Conservation (phyloP, 2,113 vertebrate species). For the Anguilla rostrata region DNA sequence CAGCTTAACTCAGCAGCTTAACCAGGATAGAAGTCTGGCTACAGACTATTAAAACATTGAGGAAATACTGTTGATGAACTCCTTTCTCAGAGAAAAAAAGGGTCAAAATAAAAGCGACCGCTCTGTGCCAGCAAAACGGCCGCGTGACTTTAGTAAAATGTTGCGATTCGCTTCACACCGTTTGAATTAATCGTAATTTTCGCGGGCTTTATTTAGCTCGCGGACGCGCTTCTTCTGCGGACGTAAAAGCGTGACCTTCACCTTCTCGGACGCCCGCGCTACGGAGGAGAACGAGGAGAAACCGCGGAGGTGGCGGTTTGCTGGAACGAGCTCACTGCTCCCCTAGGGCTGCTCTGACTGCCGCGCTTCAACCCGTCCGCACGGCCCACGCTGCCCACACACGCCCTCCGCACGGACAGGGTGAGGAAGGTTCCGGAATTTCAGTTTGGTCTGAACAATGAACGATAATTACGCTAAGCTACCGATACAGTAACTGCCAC, state of each 20-base stretch:
- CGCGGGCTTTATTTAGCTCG: background rate
- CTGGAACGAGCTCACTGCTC: constrained; percentile 52
- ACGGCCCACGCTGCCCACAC: constrained; percentile 46
- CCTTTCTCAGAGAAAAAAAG: too few relatives aligned
- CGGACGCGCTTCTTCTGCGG: too few relatives aligned
- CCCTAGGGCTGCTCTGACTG: constrained; percentile 10
- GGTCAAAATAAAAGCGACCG: too few relatives aligned
- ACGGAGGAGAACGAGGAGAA: constrained; percentile 16
- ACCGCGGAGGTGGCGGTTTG: constrained; percentile 56
- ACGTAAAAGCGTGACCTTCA: background rate
- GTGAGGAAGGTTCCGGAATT: background rate
- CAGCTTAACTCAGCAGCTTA: too few relatives aligned
- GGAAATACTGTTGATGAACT: too few relatives aligned
- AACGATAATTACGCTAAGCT: background rate
- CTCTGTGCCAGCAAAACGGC: too few relatives aligned
- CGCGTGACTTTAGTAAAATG: too few relatives aligned
- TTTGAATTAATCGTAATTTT: background rate
- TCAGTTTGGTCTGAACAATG: background rate
- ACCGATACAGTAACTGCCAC: background rate
- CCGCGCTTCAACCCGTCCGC: constrained; percentile 9
- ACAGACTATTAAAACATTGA: background rate
- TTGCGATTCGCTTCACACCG: too few relatives aligned
- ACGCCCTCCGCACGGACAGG: background rate
- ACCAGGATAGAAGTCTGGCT: too few relatives aligned
- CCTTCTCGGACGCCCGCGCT: background rate